Base-by-base conservation (phyloP, 1,140 invertebrate genomes). In the Meloidogyne hapla region DNA sequence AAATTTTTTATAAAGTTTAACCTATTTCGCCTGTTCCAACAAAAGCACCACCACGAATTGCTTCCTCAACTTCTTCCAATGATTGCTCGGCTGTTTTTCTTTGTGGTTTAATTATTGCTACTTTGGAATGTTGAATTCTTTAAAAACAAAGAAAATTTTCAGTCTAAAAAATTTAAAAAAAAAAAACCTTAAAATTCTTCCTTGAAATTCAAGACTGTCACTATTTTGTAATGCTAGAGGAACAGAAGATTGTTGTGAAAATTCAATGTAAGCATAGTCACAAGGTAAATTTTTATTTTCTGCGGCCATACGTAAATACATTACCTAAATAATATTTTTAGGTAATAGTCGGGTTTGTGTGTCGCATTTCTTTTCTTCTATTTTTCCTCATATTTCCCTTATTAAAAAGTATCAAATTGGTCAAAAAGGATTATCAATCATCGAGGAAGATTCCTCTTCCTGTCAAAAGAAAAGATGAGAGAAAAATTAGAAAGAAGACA, bases 301-400 rank as follows among this genome's bases (percentile, higher is more conserved):
- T 86, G 94, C 94, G 86, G 94, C 94, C 88, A 96, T 93, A 25
- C 96, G 90, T 13, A 95, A 89, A 89, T 98, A 99, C 88, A 98
- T 98, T 0, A 99, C 93, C 84, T 86, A 72, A 64, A 87, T 82
- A 21, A 77, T 42, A 12, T 67, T 38, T 33, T n/a, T n/a, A n/a
- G n/a, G n/a, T n/a, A n/a, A n/a, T n/a, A n/a, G n/a, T n/a, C n/a
- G n/a, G n/a, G n/a, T n/a, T n/a, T n/a, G n/a, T n/a, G n/a, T n/a
- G n/a, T n/a, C n/a, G n/a, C n/a, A n/a, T n/a, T n/a, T n/a, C n/a
- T n/a, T n/a, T n/a, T n/a, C n/a, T n/a, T n/a, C n/a, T n/a, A n/a
- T n/a, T n/a, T n/a, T n/a, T n/a, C n/a, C n/a, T n/a, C n/a, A n/a
- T n/a, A n/a, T n/a, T n/a, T n/a, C n/a, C n/a, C n/a, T n/a, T n/a